Percentiles rank a stretch among this genome's conserved stretches.
Conservation (phyloP, 2,113 vertebrate species). For the Tachysurus vachellii region DNA sequence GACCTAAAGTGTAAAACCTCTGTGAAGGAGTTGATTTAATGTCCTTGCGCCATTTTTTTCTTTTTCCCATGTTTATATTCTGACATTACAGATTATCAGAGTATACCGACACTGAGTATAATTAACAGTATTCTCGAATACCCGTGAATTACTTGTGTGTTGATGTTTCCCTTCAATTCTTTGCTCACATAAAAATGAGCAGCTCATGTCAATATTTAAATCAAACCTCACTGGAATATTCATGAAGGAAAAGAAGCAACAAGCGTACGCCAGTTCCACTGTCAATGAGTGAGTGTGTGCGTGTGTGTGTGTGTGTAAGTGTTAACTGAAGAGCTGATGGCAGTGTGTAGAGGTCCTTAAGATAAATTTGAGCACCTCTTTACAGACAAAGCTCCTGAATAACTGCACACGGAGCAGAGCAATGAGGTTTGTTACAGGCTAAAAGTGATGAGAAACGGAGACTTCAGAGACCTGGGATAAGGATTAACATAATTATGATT, state of each 20-base stretch:
- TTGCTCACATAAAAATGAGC: not conserved
- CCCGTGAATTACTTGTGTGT: not conserved
- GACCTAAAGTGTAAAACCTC: not conserved
- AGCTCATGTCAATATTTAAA: constrained; percentile 2
- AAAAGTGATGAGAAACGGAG: not conserved
- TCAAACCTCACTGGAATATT: constrained; percentile 1
- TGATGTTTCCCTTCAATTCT: not conserved
- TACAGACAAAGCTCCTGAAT: constrained; percentile 7
- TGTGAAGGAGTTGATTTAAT: not conserved
- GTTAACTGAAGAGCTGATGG: constrained; percentile 4
- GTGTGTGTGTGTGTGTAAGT: not conserved
- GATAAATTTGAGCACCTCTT: constrained; percentile 41
- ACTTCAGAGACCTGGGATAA: not conserved
- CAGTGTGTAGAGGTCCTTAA: constrained; percentile 26
- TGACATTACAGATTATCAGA: not conserved
- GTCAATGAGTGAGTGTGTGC: not conserved
- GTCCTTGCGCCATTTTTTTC: no score
- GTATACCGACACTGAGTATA: no score
- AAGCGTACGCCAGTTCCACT: not conserved
- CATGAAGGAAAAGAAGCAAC: not conserved
- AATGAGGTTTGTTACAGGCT: not conserved
- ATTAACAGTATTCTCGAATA: not conserved
- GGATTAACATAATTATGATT: not conserved
- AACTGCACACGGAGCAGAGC: not conserved
- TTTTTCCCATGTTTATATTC: not conserved